Conservation (phyloP, 2,888 invertebrate genomes). For the Eristalis intricaria region DNA sequence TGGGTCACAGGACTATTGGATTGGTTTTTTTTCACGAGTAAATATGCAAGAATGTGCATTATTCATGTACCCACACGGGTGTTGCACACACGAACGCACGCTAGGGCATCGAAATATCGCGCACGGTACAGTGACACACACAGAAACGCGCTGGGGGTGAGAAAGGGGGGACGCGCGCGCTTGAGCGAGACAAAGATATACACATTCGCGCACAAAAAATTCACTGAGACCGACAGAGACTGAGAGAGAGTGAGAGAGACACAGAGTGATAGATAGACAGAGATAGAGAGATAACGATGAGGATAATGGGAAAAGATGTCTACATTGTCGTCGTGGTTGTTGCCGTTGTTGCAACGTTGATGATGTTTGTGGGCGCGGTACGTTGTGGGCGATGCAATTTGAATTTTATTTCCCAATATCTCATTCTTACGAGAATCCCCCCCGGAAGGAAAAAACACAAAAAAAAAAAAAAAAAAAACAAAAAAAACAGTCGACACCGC, state of each 20-base stretch:
- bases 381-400: constrained; percentile 56
- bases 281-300: neutral
- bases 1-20: constrained; percentile 56
- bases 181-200: neutral
- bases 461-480: neutral
- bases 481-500: neutral
- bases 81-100: constrained; percentile 24
- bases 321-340: constrained; percentile 61
- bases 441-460: neutral
- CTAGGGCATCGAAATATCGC: neutral
- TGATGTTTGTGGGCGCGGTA: constrained; percentile 49
- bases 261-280: neutral
- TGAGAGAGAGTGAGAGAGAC: neutral
- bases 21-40: constrained; percentile 34
- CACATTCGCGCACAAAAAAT: neutral
- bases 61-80: constrained; percentile 52
- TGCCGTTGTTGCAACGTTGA: constrained; percentile 28
- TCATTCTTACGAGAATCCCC: constrained; percentile 56
- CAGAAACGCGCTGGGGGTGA: neutral
- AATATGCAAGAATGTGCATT: constrained; percentile 63
- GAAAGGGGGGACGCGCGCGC: neutral
- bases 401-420: constrained; percentile 47
- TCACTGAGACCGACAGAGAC: neutral
- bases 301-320: constrained; percentile 44
- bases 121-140: neutral